Percentiles rank a stretch among this genome's conserved stretches.
Evolutionary conservation across 2,113 vertebrate species (phyloP).

Genomic region (Rallus limicola): DNA sequence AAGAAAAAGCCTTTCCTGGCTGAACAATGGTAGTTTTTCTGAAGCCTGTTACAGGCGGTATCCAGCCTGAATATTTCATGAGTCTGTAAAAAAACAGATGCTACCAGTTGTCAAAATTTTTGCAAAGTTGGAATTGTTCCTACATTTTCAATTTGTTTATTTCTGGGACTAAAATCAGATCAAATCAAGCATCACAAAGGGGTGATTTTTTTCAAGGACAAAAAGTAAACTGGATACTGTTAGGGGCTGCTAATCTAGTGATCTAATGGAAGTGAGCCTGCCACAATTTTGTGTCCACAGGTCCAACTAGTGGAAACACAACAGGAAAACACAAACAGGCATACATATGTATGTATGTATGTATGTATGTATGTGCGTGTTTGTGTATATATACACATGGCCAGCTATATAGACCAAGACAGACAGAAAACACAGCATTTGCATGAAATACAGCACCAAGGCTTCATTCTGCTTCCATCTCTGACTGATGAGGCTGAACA

Average conservation of each 20-base stretch:
- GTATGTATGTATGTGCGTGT: too few species aligned
- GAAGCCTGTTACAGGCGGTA: not conserved
- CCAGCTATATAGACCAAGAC: not conserved
- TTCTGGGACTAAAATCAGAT: not conserved
- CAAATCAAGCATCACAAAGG: not conserved
- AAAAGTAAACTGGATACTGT: not conserved
- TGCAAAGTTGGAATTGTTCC: not conserved
- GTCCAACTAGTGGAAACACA: not conserved
- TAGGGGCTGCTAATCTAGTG: not conserved
- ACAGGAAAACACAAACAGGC: not conserved
- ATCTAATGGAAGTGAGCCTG: not conserved
- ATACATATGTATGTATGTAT: too few species aligned
- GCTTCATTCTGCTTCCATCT: not conserved
- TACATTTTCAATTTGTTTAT: not conserved
- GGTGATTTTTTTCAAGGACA: not conserved
- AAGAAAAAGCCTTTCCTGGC: not conserved
- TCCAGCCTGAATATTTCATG: not conserved
- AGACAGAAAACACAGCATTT: not conserved
- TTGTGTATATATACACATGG: not conserved
- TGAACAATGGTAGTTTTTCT: not conserved
- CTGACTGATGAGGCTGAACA: not conserved
- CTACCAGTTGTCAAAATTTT: not conserved
- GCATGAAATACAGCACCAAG: not conserved
- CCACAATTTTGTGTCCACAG: not conserved
- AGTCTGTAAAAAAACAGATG: not conserved